Percentiles rank a stretch among this genome's conserved stretches.
Evolutionary conservation across 2,888 invertebrate species (phyloP).

Genomic region (Euplexia lucipara): DNA sequence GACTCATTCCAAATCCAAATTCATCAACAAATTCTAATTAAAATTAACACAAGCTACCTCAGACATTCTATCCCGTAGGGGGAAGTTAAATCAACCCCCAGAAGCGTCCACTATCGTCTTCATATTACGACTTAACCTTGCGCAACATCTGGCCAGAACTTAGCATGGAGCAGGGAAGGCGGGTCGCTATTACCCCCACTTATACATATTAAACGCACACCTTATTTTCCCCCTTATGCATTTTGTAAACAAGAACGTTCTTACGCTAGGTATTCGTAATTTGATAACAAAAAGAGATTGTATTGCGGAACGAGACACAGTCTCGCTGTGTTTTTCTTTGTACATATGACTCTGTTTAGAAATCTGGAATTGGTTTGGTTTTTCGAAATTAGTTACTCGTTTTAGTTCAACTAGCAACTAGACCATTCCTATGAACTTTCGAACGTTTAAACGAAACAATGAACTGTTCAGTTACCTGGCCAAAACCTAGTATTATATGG

Average conservation of each 20-base stretch:
- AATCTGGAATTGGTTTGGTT: neutral
- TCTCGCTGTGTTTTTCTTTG: conserved; percentile 13
- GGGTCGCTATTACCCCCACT: conserved; percentile 65
- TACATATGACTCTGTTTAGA: conserved; percentile 37
- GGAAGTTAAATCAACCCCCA: conserved; percentile 41
- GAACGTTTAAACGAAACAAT: too few relatives aligned
- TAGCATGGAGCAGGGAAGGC: conserved; percentile 38
- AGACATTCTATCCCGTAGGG: conserved; percentile 6
- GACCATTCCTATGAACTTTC: too few relatives aligned
- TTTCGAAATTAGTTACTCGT: too few relatives aligned
- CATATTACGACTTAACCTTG: conserved; percentile 56
- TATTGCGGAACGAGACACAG: conserved; percentile 35
- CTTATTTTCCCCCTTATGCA: conserved; percentile 73
- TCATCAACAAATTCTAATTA: neutral
- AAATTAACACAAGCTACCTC: neutral
- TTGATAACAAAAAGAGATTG: conserved; percentile 59
- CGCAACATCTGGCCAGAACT: conserved; percentile 60
- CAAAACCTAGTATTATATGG: too few relatives aligned
- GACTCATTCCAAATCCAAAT: neutral
- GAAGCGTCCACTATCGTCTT: conserved; percentile 46
- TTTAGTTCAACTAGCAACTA: too few relatives aligned
- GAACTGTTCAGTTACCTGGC: too few relatives aligned
- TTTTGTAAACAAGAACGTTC: conserved; percentile 71
- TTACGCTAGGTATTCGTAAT: conserved; percentile 57
- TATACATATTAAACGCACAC: conserved; percentile 74